Evolutionary conservation across 1,140 invertebrate species (phyloP), one percentile per base, ranked within the genome.

Genomic region (Ptiloglossa arizonensis): DNA sequence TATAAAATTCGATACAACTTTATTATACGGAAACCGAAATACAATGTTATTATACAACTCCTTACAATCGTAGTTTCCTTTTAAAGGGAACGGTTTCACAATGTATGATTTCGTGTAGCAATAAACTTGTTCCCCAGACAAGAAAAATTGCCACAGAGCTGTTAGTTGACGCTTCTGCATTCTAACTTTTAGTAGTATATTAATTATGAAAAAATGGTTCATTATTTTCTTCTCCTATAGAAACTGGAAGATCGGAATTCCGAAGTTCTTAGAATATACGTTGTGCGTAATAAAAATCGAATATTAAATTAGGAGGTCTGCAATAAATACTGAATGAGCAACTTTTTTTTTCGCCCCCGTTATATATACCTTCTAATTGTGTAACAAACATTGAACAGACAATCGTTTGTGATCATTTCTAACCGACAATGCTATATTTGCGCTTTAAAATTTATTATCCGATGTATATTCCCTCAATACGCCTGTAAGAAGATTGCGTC

Each of bases 1-100:
- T 76, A 44, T 54, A 79, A 64, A 72, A 79, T 64, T 56, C 44
- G 75, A 78, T 60, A 56, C 27, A 64, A 66, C 44, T 79, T 79
- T 79, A 59, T 78, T 72, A 46, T 72, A 57, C 35, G n/a, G 9
- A 70, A 44, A 70, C 52, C n/a, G 22, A 68, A 22, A 52, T 68
- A 78, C 29, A 44, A 48, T 67, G 22, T 66, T 41, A 29, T 27
- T 76, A 50, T 48, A 79, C 22, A 56, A 56, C 6, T 0, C 52
- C 19, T 75, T 52, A 32, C 22, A 69, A 67, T 52, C 13, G 46
- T 11, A 27, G 24, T 50, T 68, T 60, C 8, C 46, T 67, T 48
- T 19, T 50, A 73, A 56, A 74, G 32, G 52, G 35, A 52, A 15
- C 17, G 6, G 8, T 74, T 63, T 79, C n/a, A 46, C 24, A 32